Conservation (phyloP, 2,888 invertebrate species). For the Andrena chrysosceles region DNA sequence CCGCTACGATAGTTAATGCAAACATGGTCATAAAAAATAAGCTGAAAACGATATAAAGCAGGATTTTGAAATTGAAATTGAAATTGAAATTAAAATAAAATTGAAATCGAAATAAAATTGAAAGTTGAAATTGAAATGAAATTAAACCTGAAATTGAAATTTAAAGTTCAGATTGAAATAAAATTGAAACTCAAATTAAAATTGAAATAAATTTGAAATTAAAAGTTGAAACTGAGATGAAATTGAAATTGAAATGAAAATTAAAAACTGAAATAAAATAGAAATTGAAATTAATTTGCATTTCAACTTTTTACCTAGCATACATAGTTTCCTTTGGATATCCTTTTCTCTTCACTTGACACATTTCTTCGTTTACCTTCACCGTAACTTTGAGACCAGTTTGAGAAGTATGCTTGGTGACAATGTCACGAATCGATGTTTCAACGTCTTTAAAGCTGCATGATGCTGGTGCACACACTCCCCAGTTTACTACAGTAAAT, state of each 20-base stretch:
- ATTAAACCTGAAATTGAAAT: no score
- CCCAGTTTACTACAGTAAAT: constrained; percentile 89
- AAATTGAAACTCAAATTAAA: no score
- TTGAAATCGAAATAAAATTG: no score
- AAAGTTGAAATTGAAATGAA: neutral
- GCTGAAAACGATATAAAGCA: constrained; percentile 74
- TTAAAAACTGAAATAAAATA: no score
- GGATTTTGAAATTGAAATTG: neutral
- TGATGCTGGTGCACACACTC: constrained; percentile 88
- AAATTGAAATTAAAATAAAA: neutral
- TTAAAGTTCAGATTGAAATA: neutral
- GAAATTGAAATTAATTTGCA: neutral
- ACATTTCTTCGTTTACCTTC: constrained; percentile 88
- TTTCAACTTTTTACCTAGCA: constrained; percentile 83
- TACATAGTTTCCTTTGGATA: constrained; percentile 85
- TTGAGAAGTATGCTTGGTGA: constrained; percentile 85
- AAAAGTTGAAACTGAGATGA: neutral
- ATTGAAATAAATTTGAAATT: no score
- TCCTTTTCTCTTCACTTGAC: constrained; percentile 85
- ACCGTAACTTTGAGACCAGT: constrained; percentile 87
- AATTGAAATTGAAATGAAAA: neutral
- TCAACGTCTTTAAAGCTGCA: constrained; percentile 88
- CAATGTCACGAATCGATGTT: constrained; percentile 85
- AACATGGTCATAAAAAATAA: constrained; percentile 85
- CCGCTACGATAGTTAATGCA: constrained; percentile 82